phyloP scores from a whole-genome alignment of 2,797 vertebrate genomes.

The Malurus splendens region DNA sequence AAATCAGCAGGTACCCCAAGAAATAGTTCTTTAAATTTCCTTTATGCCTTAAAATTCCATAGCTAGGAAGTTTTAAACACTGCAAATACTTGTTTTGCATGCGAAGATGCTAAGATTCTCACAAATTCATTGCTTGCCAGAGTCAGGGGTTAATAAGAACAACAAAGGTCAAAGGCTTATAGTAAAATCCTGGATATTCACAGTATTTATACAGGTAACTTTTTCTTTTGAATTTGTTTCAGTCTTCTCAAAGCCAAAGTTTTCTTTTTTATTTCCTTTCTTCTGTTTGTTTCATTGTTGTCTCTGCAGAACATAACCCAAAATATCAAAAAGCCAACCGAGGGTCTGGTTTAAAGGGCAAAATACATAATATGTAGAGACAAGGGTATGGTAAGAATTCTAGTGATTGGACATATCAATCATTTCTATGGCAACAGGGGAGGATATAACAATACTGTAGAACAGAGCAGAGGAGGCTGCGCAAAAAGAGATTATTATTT shows the following conservation, averaged over 20 bases:
- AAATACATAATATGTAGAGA: neutral
- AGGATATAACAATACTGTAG: neutral
- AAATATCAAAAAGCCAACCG: neutral
- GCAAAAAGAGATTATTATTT: neutral
- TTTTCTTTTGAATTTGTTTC: neutral
- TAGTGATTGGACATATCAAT: slow-evolving; percentile 25
- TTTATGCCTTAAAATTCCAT: neutral
- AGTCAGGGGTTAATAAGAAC: neutral
- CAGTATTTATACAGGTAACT: neutral
- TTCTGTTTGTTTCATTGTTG: neutral
- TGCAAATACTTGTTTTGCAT: neutral
- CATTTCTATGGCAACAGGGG: slow-evolving; percentile 56
- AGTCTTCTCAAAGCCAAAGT: neutral
- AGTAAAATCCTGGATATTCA: neutral
- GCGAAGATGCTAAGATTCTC: neutral
- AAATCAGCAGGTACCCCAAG: neutral
- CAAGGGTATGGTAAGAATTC: neutral
- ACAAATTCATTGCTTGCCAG: neutral
- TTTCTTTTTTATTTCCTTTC: neutral
- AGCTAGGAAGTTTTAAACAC: neutral
- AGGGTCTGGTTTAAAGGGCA: neutral
- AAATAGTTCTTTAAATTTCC: neutral
- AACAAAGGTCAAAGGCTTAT: neutral
- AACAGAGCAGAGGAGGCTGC: neutral
- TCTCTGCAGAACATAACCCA: neutral